Evolutionary conservation across 2,113 vertebrate species (phyloP), one percentile per base, ranked within the genome.

Genomic region (Chauna torquata): DNA sequence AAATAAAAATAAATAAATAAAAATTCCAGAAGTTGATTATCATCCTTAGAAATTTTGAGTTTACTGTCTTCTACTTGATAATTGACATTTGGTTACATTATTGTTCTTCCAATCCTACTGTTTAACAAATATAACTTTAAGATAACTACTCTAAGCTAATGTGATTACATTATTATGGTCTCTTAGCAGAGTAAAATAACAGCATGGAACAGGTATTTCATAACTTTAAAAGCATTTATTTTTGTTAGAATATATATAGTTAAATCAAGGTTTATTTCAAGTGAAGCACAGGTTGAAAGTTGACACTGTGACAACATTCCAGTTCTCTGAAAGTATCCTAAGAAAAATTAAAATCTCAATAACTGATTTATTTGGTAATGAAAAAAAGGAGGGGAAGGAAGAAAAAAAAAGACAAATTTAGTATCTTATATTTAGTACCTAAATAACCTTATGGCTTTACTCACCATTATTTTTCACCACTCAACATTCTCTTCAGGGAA

Each of bases 381-480:
- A 8, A 22, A 64, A 7, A 9, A 69, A 78, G 3, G 3, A 25
- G 32, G 4, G 3, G 9, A 40, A 16, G 1, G 16, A 14, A 30
- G 2, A 15, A 11, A 42, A 24, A 45, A 44, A 17, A 14, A 45
- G 30, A 0, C 8, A 87, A 71, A 19, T 82, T 86, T 66, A 75
- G 9, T 30, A 77, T 8, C 24, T 84, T 30, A 42, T 15, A 75
- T 40, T 78, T 82, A 55, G 14, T 52, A 93, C 10, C 16, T 70
- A 82, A 75, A 75, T 83, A 71, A 66, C 9, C 9, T 69, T 32
- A 55, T 13, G 24, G 34, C n/a, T 50, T 57, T 83, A 89, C 77
- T 96, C 42, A 94, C 94, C 80, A 30, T 82, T 78, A 68, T 66
- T 92, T 93, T 65, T 82, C 40, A 84, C 59, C 30, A 59, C 47